Evolutionary conservation across 2,113 vertebrate species (phyloP).

Genomic region (Zapornia atra): DNA sequence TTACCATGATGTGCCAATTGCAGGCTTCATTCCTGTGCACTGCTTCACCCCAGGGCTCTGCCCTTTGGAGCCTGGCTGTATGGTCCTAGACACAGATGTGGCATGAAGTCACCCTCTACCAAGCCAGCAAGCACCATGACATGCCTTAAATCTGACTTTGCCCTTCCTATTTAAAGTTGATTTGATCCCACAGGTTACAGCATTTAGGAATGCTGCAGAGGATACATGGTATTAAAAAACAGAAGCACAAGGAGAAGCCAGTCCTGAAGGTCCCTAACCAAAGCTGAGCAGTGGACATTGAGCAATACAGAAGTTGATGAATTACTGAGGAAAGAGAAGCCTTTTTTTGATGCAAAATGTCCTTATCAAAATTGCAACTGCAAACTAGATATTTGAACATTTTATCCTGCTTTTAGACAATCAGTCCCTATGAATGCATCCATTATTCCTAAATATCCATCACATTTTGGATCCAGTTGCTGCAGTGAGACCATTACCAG

Average conservation of each 20-base stretch:
- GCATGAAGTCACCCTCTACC: background rate
- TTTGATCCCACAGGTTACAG: background rate
- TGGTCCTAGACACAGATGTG: background rate
- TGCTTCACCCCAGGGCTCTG: background rate
- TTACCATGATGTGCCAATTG: background rate
- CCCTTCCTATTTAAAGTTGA: background rate
- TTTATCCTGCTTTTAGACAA: background rate
- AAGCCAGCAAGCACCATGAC: background rate
- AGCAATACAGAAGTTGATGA: background rate
- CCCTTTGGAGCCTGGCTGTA: background rate
- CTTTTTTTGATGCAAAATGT: background rate
- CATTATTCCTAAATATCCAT: conserved; percentile 1
- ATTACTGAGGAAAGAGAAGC: background rate
- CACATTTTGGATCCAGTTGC: background rate
- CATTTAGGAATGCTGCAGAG: background rate
- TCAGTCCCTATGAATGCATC: background rate
- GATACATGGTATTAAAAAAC: background rate
- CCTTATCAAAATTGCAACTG: background rate
- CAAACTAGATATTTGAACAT: background rate
- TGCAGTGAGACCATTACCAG: conserved; percentile 4
- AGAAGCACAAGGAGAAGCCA: background rate
- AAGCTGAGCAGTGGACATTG: background rate
- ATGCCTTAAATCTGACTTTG: background rate
- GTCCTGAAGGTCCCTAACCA: background rate
- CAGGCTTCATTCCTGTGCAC: background rate